Percentiles rank a stretch among this genome's conserved stretches.
Evolutionary conservation across 1,140 invertebrate species (phyloP).

Genomic region (Neodiprion pinetum): DNA sequence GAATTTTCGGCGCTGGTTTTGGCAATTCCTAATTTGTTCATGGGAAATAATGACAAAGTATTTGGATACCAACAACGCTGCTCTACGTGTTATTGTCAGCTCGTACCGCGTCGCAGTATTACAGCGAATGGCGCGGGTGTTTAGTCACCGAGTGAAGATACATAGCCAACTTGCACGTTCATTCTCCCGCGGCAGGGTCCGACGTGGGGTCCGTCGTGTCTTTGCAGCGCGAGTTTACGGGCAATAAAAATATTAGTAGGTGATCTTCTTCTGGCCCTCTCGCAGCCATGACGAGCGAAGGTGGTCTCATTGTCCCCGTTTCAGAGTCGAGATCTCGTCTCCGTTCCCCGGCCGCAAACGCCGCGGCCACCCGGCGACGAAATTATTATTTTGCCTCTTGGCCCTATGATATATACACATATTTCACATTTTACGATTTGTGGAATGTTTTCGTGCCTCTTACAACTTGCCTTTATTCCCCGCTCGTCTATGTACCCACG

Average conservation of each 20-base stretch:
- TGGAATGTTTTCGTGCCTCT: conserved; percentile 36
- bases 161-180: background rate
- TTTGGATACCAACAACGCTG: too few relatives aligned
- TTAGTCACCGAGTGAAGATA: background rate
- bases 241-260: conserved; percentile 52
- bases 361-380: background rate
- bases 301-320: conserved; percentile 1
- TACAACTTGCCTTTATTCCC: conserved; percentile 17
- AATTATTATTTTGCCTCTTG: conserved; percentile 11
- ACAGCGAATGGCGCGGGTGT: background rate
- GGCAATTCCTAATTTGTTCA: too few relatives aligned
- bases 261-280: conserved; percentile 29
- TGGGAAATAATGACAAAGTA: too few relatives aligned
- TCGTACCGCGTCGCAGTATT: too few relatives aligned
- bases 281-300: background rate
- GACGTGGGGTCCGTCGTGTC: conserved; percentile 23
- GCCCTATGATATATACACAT: conserved; percentile 30
- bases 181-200: conserved; percentile 6
- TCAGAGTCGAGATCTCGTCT: background rate
- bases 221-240: conserved; percentile 42
- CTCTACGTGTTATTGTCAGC: too few relatives aligned
- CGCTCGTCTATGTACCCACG: background rate
- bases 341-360: background rate
- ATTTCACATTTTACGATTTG: conserved; percentile 52
- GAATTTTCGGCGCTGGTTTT: too few relatives aligned